These are phyloP conservation scores for Girardinichthys multiradiatus DNA, from an alignment of 2,113 vertebrate genomes.

Conservation along the genomic window DNA sequence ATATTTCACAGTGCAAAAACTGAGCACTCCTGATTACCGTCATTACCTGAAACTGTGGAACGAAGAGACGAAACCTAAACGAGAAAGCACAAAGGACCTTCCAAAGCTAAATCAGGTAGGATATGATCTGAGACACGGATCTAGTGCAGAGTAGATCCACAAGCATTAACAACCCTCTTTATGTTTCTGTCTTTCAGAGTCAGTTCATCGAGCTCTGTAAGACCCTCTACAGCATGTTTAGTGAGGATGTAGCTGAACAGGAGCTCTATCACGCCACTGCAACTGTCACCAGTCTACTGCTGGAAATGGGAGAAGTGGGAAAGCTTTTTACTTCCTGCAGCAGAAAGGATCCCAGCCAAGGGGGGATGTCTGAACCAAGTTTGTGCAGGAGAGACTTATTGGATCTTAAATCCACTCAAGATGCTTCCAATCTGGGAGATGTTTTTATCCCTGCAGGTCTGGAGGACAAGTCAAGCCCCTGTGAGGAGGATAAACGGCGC, in stretches of 20 bases:
- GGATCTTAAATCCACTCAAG: slow-evolving; percentile 13
- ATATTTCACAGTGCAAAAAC: slow-evolving; percentile 85
- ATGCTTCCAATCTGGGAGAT: slow-evolving; percentile 53
- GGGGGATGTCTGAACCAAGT: slow-evolving; percentile 20
- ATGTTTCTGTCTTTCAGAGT: slow-evolving; percentile 75
- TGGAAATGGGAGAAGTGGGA: slow-evolving; percentile 97
- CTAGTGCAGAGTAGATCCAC: rapidly evolving
- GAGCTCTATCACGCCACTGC: slow-evolving; percentile 96
- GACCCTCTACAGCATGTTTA: slow-evolving; percentile 98
- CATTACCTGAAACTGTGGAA: slow-evolving; percentile 93
- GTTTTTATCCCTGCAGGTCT: slow-evolving; percentile 40
- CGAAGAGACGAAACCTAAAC: slow-evolving; percentile 88
- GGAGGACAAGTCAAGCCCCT: slow-evolving; percentile 49
- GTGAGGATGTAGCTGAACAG: slow-evolving; percentile 91
- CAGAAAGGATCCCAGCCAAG: slow-evolving; percentile 56
- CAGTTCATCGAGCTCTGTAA: slow-evolving; percentile 99
- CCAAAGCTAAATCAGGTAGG: slow-evolving; percentile 94
- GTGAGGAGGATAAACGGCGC: slow-evolving; percentile 20
- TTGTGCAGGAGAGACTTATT: background rate
- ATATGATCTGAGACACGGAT: background rate
- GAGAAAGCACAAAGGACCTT: slow-evolving; percentile 88
- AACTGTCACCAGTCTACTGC: slow-evolving; percentile 93
- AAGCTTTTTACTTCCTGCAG: slow-evolving; percentile 86
- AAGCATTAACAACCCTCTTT: slow-evolving; percentile 1
- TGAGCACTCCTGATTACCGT: slow-evolving; percentile 89